Base-by-base conservation (phyloP, 1,140 invertebrate species). In the Drosophila lowei region DNA sequence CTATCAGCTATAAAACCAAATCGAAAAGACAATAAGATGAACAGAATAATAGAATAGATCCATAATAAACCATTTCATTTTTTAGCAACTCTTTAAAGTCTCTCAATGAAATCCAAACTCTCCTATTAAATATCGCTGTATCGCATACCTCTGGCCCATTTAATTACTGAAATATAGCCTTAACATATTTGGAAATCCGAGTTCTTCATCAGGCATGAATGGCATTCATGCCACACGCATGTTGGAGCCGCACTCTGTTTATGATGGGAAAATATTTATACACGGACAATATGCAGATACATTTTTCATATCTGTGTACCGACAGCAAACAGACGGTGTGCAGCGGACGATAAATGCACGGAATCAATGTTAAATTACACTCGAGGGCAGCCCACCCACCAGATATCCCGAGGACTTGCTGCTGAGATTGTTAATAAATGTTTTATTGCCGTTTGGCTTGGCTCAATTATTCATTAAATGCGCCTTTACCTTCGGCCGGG, bases 391-490 rank as follows among this genome's bases (percentile, higher is more conserved):
- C 9, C 30, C 30, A 34, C 30, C 30, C 34, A 5, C 3, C 34
- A 13, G 34, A 13, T 38, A 38, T 13, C 34, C 34, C 34, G 23
- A n/a, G 8, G 38, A 23, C 21, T 65, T 9, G 11, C 21, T 56
- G 49, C 23, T 8, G 25, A 68, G 65, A 67, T 57, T 68, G 50
- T 67, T 68, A 68, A 68, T 67, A 56, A 68, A 68, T 68, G 63
- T 68, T 68, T 68, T 68, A 68, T 68, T 67, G 65, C 50, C 63
- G 52, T 42, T 43, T 68, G 50, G 44, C 63, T 68, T 68, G 50
- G 44, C 63, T 68, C 50, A 68, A 68, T 68, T 68, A 68, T 68
- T 49, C 50, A 48, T 68, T 68, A 30, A 67, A 68, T 67, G 65
- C 25, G 43, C n/a, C n/a, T n/a, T 34, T 68, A 68, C 65, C 65